Conservation (phyloP, 2,113 vertebrate genomes). For the Montifringilla adamsi region DNA sequence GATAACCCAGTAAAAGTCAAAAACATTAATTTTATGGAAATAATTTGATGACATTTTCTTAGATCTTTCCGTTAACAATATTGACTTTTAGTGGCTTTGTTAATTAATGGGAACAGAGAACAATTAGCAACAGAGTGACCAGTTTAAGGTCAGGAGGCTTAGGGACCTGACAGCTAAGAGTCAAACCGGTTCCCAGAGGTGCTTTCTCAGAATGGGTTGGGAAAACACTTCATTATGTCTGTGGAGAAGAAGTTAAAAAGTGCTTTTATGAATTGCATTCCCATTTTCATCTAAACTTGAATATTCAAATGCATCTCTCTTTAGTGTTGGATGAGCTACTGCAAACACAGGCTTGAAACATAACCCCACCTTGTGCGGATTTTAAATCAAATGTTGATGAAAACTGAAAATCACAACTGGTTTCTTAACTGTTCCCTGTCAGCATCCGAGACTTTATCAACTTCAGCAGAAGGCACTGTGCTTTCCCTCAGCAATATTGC, state of each 20-base stretch:
- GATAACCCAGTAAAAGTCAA: background rate
- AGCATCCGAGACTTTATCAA: background rate
- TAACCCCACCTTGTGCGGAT: background rate
- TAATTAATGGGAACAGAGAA: slow-evolving; percentile 45
- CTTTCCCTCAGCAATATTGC: background rate
- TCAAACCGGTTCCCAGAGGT: background rate
- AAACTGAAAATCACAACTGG: background rate
- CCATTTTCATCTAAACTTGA: background rate
- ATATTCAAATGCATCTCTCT: background rate
- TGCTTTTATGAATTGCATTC: background rate
- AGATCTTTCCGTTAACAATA: slow-evolving; percentile 35
- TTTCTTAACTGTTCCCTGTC: background rate
- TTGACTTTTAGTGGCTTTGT: slow-evolving; percentile 8
- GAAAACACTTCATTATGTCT: background rate
- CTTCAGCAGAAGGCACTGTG: background rate
- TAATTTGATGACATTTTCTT: slow-evolving; percentile 16
- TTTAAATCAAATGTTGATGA: background rate
- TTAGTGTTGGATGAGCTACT: background rate
- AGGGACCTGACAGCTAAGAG: background rate
- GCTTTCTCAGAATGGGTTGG: background rate
- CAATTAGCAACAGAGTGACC: background rate
- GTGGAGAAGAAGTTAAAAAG: background rate
- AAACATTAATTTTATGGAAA: slow-evolving; percentile 35
- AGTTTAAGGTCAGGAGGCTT: background rate
- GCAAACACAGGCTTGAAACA: background rate